These are phyloP conservation scores for Lasioglossum calceatum DNA, from an alignment of 2,888 invertebrate species.

Conservation along the genomic window DNA sequence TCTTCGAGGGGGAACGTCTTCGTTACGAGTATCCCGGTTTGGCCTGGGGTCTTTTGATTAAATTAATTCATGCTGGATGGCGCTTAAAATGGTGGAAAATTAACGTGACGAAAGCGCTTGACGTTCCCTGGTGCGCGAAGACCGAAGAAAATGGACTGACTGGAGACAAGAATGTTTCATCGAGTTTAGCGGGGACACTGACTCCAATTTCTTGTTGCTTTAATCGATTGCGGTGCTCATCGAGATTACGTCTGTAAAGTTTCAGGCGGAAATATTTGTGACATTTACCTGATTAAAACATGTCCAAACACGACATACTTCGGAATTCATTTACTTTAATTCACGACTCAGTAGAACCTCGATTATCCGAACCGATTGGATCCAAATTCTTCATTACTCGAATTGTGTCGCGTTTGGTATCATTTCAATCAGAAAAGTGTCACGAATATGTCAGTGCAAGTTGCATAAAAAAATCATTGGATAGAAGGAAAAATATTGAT, in stretches of 20 bases:
- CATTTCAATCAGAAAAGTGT: background rate
- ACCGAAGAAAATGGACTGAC: background rate
- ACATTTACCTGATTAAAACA: background rate
- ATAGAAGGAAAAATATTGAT: background rate
- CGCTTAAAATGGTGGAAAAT: slow-evolving; percentile 36
- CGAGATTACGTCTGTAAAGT: background rate
- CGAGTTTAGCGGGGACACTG: background rate
- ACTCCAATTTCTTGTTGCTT: background rate
- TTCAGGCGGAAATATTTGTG: background rate
- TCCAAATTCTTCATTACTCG: background rate
- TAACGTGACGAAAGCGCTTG: slow-evolving; percentile 21
- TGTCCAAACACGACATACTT: background rate
- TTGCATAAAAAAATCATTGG: background rate
- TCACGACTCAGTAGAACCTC: background rate
- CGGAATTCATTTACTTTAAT: background rate
- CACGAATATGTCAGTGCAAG: background rate
- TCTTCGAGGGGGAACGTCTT: slow-evolving; percentile 29
- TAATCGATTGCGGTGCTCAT: background rate
- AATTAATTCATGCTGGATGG: slow-evolving; percentile 59
- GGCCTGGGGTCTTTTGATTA: slow-evolving; percentile 50
- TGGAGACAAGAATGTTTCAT: background rate
- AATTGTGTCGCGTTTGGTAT: background rate
- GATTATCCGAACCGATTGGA: background rate
- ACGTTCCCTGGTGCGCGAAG: background rate
- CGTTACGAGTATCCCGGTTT: background rate